These are phyloP conservation scores for Pelecanoides urinatrix DNA, from an alignment of 2,113 vertebrate species.

Conservation along the genomic window DNA sequence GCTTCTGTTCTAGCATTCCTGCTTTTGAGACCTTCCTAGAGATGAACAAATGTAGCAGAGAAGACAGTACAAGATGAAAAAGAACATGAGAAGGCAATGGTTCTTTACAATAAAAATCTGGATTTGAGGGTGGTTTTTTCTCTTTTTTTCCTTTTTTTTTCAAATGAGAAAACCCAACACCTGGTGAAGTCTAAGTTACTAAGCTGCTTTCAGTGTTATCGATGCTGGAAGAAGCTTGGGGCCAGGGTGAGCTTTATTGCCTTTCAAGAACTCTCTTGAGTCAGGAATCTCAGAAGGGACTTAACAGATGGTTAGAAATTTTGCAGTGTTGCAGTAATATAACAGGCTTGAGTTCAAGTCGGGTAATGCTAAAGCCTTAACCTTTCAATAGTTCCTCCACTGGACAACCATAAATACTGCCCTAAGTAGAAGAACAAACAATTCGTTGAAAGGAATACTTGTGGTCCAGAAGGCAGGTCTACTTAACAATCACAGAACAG, in stretches of 20 bases:
- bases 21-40: not conserved
- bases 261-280: not conserved
- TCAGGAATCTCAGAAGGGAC: not conserved
- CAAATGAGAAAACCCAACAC: not conserved
- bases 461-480: not conserved
- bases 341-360: not conserved
- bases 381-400: not conserved
- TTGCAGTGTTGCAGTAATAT: not conserved
- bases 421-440: not conserved
- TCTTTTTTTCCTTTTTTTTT: rapidly evolving
- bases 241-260: not conserved
- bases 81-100: not conserved
- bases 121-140: not conserved
- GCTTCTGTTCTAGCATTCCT: not conserved
- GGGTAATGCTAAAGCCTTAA: not conserved
- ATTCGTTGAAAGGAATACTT: not conserved
- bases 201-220: not conserved
- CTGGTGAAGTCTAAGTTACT: not conserved
- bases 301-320: not conserved
- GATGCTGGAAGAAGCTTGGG: not conserved
- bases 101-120: not conserved
- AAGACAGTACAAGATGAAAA: not conserved
- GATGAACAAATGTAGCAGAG: not conserved
- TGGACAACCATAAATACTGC: not conserved
- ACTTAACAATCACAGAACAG: not conserved